These are phyloP conservation scores for Pseudopodoces humilis DNA, from an alignment of 2,113 vertebrate genomes.

Conservation along the genomic window DNA sequence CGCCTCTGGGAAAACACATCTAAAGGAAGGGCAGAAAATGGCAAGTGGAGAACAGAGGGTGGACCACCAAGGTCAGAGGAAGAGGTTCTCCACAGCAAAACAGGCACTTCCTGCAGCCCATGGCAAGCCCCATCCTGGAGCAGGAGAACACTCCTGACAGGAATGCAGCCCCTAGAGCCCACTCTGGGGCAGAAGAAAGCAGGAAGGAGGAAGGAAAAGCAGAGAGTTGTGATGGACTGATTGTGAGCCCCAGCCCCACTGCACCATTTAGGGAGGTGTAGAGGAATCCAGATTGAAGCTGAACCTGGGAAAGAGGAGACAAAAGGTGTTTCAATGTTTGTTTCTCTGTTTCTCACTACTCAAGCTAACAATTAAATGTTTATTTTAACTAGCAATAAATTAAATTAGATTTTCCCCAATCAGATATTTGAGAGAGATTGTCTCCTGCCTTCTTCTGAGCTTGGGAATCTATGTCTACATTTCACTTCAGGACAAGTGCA, in stretches of 20 bases:
- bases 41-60: background rate
- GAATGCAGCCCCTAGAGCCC: background rate
- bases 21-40: background rate
- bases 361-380: background rate
- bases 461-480: background rate
- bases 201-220: background rate
- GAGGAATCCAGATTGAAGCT: background rate
- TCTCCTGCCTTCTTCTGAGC: background rate
- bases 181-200: background rate
- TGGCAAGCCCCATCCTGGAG: background rate
- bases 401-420: background rate
- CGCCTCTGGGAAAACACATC: background rate
- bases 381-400: background rate
- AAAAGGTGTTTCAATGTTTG: background rate
- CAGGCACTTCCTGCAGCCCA: background rate
- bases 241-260: fast-evolving
- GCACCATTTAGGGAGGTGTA: fast-evolving
- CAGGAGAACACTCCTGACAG: background rate
- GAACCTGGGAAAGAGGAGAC: background rate
- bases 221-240: background rate
- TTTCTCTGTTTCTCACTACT: background rate
- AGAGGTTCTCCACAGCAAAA: background rate
- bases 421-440: background rate
- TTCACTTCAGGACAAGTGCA: background rate
- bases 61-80: background rate